A percentile compares a stretch with the other conserved stretches of the same genome.
These are phyloP conservation scores for Cheirogaleus major DNA, from an alignment of 2,797 vertebrate genomes.

Conservation along the genomic window DNA sequence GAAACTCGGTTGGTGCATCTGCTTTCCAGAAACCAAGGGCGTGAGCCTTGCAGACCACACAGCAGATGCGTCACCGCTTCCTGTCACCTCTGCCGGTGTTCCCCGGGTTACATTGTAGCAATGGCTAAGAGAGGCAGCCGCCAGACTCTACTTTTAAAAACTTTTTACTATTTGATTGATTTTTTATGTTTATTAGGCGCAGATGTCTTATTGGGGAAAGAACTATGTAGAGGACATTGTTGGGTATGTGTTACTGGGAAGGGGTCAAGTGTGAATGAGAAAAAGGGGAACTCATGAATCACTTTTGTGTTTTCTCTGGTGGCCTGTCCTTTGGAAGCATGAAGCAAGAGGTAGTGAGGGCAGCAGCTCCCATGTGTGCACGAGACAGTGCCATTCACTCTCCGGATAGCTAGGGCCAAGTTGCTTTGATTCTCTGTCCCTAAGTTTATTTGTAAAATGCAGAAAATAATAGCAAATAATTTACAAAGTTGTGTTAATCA, in stretches of 20 bases:
- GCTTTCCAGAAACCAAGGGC: not conserved
- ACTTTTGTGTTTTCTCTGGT: not conserved
- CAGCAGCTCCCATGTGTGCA: not conserved
- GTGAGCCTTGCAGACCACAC: too few relatives aligned
- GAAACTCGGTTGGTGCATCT: not conserved
- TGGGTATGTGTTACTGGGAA: not conserved
- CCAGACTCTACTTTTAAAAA: not conserved
- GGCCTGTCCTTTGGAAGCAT: not conserved
- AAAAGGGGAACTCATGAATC: not conserved
- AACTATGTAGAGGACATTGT: not conserved
- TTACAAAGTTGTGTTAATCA: not conserved
- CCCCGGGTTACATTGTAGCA: accelerated
- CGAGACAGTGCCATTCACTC: not conserved
- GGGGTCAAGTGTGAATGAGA: not conserved
- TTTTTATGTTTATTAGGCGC: not conserved
- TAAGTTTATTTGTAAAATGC: not conserved
- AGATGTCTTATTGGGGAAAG: not conserved
- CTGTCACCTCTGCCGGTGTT: accelerated
- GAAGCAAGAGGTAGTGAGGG: too few relatives aligned
- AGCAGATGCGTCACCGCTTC: accelerated
- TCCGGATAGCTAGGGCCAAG: not conserved
- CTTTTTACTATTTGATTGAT: not conserved
- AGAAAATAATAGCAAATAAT: not conserved
- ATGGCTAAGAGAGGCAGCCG: not conserved
- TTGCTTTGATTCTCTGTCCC: not conserved